These are phyloP conservation scores for Halesus radiatus DNA, from an alignment of 1,140 invertebrate genomes.

Conservation along the genomic window DNA sequence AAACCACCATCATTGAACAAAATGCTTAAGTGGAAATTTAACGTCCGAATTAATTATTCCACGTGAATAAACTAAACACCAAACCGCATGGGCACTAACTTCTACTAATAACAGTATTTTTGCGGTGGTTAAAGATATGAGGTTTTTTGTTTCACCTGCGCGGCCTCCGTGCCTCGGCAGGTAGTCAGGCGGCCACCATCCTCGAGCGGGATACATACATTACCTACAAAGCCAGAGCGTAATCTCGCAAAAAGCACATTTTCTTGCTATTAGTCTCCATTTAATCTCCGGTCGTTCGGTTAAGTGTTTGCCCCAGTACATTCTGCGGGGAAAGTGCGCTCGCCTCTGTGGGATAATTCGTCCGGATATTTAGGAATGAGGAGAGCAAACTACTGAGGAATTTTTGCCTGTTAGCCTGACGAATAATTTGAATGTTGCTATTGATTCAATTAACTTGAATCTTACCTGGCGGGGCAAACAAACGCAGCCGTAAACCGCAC, in stretches of 20 bases:
- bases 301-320: constrained; percentile 52
- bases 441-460: not conserved
- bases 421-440: not conserved
- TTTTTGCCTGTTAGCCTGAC: no score
- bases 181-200: not conserved
- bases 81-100: no score
- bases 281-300: constrained; percentile 54
- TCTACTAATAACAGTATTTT: no score
- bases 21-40: no score
- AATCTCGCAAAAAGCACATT: constrained; percentile 53
- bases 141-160: not conserved
- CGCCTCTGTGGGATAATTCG: constrained; percentile 29
- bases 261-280: constrained; percentile 51
- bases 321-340: constrained; percentile 25
- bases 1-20: no score
- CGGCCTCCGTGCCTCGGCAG: not conserved
- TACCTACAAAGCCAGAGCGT: constrained; percentile 30
- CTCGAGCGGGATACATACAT: constrained; percentile 12
- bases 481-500: not conserved
- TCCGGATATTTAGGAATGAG: constrained; percentile 1
- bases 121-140: no score
- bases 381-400: not conserved
- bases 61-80: no score
- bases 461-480: not conserved
- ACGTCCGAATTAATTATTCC: no score